Percentiles rank a stretch among this genome's conserved stretches.
Conservation (phyloP, 2,888 invertebrate species). For the Hedya salicella region DNA sequence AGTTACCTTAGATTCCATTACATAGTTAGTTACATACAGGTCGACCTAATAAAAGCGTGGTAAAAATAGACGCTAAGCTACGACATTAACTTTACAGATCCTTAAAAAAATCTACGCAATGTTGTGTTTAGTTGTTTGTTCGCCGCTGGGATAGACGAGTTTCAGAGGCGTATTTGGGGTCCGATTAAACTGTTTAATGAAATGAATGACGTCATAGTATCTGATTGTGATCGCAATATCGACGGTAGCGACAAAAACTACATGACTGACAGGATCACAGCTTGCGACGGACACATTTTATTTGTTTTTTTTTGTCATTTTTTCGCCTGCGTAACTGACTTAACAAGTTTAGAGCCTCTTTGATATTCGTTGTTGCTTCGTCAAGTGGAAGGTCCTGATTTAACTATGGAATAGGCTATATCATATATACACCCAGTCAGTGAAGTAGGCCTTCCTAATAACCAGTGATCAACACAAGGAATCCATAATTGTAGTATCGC, state of each 20-base stretch:
- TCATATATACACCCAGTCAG: too few relatives aligned
- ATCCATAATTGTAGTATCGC: too few relatives aligned
- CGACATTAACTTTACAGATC: too few relatives aligned
- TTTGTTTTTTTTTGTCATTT: slow-evolving; percentile 4
- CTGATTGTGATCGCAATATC: slow-evolving; percentile 9
- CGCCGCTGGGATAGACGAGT: background rate
- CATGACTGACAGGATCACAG: background rate
- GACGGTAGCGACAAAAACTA: slow-evolving; percentile 1
- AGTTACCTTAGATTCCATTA: too few relatives aligned
- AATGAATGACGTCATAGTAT: slow-evolving; percentile 5
- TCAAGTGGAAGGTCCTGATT: background rate
- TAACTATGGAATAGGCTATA: too few relatives aligned
- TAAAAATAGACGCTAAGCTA: too few relatives aligned
- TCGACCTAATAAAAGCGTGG: too few relatives aligned
- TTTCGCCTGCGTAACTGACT: background rate
- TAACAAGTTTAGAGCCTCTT: background rate
- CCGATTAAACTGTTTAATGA: background rate
- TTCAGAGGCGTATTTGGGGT: background rate
- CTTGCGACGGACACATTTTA: background rate
- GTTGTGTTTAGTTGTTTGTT: too few relatives aligned
- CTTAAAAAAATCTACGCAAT: too few relatives aligned
- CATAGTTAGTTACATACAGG: too few relatives aligned
- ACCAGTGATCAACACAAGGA: too few relatives aligned
- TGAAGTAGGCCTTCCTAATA: too few relatives aligned
- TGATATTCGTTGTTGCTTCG: background rate